Base-by-base conservation (phyloP, 1,140 invertebrate genomes). In the Heliconius melpomene region DNA sequence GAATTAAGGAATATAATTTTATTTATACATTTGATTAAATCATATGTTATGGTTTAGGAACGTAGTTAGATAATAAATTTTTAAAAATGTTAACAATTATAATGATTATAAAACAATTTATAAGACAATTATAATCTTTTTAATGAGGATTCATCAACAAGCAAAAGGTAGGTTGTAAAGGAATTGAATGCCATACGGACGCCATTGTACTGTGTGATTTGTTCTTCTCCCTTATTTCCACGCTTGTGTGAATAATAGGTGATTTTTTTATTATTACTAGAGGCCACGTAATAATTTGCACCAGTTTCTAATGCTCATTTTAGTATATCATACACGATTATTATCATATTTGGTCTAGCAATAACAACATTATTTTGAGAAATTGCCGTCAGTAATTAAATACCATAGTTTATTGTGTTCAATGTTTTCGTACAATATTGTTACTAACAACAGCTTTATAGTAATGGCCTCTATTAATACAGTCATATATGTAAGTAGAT, bases 41-140 rank as follows among this genome's bases (percentile, higher is more conserved):
- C 40, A 77, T 72, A 66, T 60, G 40, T 29, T 77, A 77, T 60
- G 79, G 75, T 3, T 60, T 77, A 82, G 75, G 71, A 74, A 80
- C 73, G 83, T 89, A 91, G 89, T 80, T 91, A 91, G 89, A 75
- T 66, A 88, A 88, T 89, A 88, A 91, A 87, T 87, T 88, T 86
- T 84, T 83, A 87, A 85, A 71, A 79, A 82, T 79, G 81, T 84
- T 84, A 83, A 82, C 82, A 84, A 80, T 77, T 66, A 16, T 66
- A 29, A 66, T 26, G 8, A 57, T 29, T 29, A 29, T 36, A 36
- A 36, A 3, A 36, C 32, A 36, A 36, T 36, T 36, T 36, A 36
- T 36, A 36, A 36, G 32, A 36, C 32, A 36, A 36, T 36, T 36
- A 66, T 70, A 52, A 75, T 72, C 23, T 50, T 79, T 66, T 66